phyloP scores from a whole-genome alignment of 2,797 vertebrate genomes.

The Macroramphosus scolopax region DNA sequence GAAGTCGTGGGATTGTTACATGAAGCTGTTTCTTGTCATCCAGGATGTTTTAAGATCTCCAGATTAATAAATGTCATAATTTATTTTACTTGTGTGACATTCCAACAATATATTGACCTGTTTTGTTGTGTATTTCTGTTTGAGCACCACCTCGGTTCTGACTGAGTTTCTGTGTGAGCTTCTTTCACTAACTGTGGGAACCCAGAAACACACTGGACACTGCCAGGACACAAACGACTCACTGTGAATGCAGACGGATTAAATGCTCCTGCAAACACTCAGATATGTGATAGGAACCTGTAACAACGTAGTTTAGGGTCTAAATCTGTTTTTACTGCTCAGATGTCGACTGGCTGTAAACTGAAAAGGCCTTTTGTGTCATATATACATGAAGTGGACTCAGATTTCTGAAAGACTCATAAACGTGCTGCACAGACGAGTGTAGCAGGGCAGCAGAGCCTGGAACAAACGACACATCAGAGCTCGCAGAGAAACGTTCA shows the following conservation, averaged over 20 bases:
- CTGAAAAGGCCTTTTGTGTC: neutral
- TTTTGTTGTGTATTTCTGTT: too few species aligned
- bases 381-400: conserved; percentile 7
- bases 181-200: conserved; percentile 8
- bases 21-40: too few species aligned
- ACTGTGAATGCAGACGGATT: neutral
- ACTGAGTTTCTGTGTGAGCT: conserved; percentile 9
- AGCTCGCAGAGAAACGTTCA: too few species aligned
- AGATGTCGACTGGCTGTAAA: conserved; percentile 4
- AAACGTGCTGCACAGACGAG: neutral
- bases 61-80: too few species aligned
- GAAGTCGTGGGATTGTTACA: too few species aligned
- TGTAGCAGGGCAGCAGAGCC: neutral
- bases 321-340: conserved; percentile 9
- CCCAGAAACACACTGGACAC: conserved; percentile 1
- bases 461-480: neutral
- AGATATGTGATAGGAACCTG: neutral
- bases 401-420: conserved; percentile 4
- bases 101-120: too few species aligned
- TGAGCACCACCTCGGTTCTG: too few species aligned
- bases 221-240: conserved; percentile 4
- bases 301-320: neutral
- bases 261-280: neutral
- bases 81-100: too few species aligned
- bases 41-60: too few species aligned